A percentile compares a stretch with the other conserved stretches of the same genome.
phyloP scores from a whole-genome alignment of 2,797 vertebrate species.

The Tragelaphus oryx region DNA sequence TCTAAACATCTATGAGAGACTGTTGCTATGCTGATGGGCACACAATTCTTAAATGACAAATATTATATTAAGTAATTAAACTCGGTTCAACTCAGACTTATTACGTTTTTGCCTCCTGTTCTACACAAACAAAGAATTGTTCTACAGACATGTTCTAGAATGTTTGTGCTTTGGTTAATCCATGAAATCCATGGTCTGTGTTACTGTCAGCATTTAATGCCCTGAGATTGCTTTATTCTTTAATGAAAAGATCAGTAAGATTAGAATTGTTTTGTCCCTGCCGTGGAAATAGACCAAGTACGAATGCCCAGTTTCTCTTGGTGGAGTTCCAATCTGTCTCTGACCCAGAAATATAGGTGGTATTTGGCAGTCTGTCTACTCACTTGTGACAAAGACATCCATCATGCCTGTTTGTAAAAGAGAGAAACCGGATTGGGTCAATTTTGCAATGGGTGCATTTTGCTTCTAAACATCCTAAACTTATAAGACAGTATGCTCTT shows the following conservation, averaged over 20 bases:
- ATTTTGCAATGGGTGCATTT: background rate
- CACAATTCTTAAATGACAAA: constrained; percentile 20
- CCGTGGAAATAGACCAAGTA: constrained; percentile 64
- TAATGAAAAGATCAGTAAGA: constrained; percentile 72
- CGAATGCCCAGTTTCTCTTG: constrained; percentile 69
- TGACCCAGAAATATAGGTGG: constrained; percentile 72
- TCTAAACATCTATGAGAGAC: background rate
- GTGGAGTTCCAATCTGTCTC: constrained; percentile 67
- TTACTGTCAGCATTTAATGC: constrained; percentile 62
- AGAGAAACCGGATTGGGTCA: constrained; percentile 5
- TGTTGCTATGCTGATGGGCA: background rate
- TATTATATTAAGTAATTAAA: constrained; percentile 48
- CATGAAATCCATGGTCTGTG: constrained; percentile 51
- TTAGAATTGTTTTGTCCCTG: constrained; percentile 66
- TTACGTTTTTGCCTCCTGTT: constrained; percentile 1
- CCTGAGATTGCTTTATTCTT: constrained; percentile 67
- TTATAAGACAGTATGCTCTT: background rate
- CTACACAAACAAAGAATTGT: constrained; percentile 49
- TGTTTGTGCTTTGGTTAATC: constrained; percentile 65
- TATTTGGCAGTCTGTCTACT: constrained; percentile 59
- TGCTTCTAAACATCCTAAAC: constrained; percentile 25
- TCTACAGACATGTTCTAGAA: constrained; percentile 59
- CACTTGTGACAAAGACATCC: constrained; percentile 55
- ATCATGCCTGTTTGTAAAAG: constrained; percentile 32
- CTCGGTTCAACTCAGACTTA: constrained; percentile 20